A percentile compares a stretch with the other conserved stretches of the same genome.
phyloP scores from a whole-genome alignment of 2,888 invertebrate genomes.

The Branchellion lobata region DNA sequence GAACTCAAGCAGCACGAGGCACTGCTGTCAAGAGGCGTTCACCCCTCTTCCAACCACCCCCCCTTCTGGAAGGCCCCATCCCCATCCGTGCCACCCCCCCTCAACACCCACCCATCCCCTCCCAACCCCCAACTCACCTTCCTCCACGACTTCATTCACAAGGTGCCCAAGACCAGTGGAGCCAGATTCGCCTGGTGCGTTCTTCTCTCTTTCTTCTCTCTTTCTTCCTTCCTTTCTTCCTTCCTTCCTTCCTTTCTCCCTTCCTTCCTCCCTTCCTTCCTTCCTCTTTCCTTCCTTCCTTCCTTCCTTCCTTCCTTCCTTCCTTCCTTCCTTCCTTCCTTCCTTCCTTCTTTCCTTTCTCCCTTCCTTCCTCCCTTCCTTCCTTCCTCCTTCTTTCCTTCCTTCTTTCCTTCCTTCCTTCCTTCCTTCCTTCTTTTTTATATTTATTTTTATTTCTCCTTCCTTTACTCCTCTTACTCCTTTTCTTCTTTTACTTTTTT shows the following conservation, averaged over 20 bases:
- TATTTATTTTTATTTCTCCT: neutral
- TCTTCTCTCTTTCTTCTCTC: neutral
- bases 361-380: neutral
- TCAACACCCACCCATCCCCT: slow-evolving; percentile 71
- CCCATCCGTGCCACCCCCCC: slow-evolving; percentile 75
- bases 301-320: neutral
- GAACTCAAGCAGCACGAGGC: neutral
- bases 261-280: neutral
- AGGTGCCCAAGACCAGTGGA: slow-evolving; percentile 81
- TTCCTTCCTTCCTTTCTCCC: neutral
- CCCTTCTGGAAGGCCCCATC: slow-evolving; percentile 79
- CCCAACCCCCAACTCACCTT: slow-evolving; percentile 90
- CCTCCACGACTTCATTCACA: slow-evolving; percentile 85
- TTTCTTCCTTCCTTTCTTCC: neutral
- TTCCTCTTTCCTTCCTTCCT: neutral
- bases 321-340: neutral
- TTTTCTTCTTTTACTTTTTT: neutral
- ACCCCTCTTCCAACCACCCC: slow-evolving; percentile 86
- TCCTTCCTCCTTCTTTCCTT: neutral
- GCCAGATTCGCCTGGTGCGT: slow-evolving; percentile 76
- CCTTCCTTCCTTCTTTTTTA: slow-evolving; percentile 63
- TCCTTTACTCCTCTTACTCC: neutral
- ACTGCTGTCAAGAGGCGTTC: slow-evolving; percentile 64
- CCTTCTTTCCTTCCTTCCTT: neutral
- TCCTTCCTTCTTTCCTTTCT: neutral